Base-by-base conservation (phyloP, 1,140 invertebrate species). In the Pteromalus puparum region DNA sequence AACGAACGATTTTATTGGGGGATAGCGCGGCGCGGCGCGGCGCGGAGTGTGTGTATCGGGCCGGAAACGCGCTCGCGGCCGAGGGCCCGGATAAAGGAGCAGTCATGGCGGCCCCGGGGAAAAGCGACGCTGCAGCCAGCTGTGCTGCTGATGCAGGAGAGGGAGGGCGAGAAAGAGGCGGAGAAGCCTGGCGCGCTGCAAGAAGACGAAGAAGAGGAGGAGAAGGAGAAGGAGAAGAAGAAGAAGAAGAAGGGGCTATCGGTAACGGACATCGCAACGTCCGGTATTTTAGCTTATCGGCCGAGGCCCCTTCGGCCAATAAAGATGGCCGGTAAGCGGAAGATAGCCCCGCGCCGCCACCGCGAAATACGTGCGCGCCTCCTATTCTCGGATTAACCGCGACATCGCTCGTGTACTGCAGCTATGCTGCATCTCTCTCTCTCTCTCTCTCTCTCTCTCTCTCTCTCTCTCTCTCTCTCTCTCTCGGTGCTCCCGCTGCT, bases 241-340 rank as follows among this genome's bases (percentile, higher is more conserved):
- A 84, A 82, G 82, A 86, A 84, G 84, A 65, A 26, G 34, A 12
- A 28, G n/a, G 13, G 76, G 84, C 87, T 89, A 90, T 90, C 87
- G 86, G 73, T 78, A 86, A 86, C 80, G 68, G 84, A 89, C 85
- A 89, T 90, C 88, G 85, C 82, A 76, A 87, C 80, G 86, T 87
- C 84, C 86, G 87, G 85, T 89, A 90, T 90, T 91, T 91, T 85
- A 89, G 86, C 89, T 91, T 90, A 90, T 91, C 88, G 86, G 28
- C 53, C 67, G 81, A 86, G 87, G 88, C 83, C 86, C 87, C 82
- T 87, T 89, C 87, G 87, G 81, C 90, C 89, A 91, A 89, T 91
- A 90, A 91, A 90, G 88, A 90, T 88, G 88, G 90, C 87, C 87
- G 84, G 85, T 82, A 88, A 88, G 34, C 53, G 73, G 88, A 88